Percentiles rank a stretch among this genome's conserved stretches.
Conservation (phyloP, 92 coral and sea anemone species). For the Palythoa grandis region DNA sequence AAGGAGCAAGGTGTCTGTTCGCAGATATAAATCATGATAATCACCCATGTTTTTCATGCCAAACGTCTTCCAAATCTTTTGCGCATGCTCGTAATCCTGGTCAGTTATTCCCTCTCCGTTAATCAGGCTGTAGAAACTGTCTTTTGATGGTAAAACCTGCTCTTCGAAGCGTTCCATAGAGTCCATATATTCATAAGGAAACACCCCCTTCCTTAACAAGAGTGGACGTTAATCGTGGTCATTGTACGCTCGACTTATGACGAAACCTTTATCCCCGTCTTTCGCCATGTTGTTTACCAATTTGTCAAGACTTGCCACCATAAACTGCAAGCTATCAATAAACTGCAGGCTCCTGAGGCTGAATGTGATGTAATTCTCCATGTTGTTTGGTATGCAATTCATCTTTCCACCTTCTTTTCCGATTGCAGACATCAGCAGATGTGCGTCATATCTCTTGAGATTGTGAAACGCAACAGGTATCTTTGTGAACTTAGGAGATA, state of each 20-base stretch:
- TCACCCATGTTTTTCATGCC: neutral
- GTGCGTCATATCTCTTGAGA: neutral
- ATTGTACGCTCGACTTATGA: neutral
- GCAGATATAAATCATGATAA: neutral
- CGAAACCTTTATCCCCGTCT: neutral
- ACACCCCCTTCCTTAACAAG: neutral
- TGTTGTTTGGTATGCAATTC: neutral
- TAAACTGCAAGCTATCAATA: neutral
- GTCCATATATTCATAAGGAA: neutral
- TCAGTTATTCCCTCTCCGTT: neutral
- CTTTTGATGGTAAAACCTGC: neutral
- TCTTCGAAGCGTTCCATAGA: neutral
- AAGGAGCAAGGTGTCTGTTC: neutral
- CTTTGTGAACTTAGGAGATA: neutral
- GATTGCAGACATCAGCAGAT: neutral
- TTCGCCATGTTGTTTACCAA: slow-evolving; percentile 3
- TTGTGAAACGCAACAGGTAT: neutral
- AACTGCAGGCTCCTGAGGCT: neutral
- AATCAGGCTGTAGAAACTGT: slow-evolving; percentile 8
- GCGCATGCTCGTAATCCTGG: neutral
- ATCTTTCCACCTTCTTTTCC: neutral
- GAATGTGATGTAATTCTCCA: too few species aligned
- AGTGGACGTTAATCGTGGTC: neutral
- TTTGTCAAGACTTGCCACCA: neutral
- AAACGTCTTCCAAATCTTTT: neutral